These are phyloP conservation scores for Pelecanus crispus DNA, from an alignment of 2,113 vertebrate species.

Conservation along the genomic window DNA sequence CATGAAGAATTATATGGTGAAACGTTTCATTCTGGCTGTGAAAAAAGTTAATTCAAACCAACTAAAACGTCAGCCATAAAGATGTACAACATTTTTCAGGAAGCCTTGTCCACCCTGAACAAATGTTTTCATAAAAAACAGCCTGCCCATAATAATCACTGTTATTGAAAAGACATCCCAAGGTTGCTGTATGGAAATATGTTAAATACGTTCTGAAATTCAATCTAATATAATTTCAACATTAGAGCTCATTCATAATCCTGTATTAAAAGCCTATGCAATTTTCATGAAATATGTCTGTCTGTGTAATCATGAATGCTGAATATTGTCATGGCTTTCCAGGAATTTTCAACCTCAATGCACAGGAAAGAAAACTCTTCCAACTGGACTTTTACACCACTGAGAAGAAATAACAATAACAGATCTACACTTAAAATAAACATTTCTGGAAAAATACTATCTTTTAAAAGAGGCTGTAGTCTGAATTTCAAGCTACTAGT, in stretches of 20 bases:
- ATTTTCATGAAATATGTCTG: constrained; percentile 74
- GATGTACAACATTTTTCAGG: constrained; percentile 71
- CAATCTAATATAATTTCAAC: constrained; percentile 71
- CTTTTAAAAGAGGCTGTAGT: constrained; percentile 57
- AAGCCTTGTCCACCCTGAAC: constrained; percentile 67
- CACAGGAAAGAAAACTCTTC: constrained; percentile 69
- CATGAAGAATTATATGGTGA: constrained; percentile 63
- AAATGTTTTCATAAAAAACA: constrained; percentile 76
- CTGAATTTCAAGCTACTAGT: constrained; percentile 60
- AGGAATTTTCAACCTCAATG: constrained; percentile 68
- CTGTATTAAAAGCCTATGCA: constrained; percentile 68
- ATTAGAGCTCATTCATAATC: constrained; percentile 75
- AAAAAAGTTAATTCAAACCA: constrained; percentile 68
- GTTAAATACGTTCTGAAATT: constrained; percentile 76
- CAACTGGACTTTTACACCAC: constrained; percentile 71
- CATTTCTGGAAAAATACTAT: constrained; percentile 72
- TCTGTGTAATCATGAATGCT: constrained; percentile 73
- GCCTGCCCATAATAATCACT: constrained; percentile 66
- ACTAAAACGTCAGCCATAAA: constrained; percentile 71
- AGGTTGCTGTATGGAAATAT: constrained; percentile 71
- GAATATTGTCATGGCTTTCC: constrained; percentile 74
- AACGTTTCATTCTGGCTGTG: constrained; percentile 62
- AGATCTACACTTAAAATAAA: constrained; percentile 75
- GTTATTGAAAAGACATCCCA: constrained; percentile 70
- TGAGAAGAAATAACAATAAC: constrained; percentile 76